A percentile compares a stretch with the other conserved stretches of the same genome.
Evolutionary conservation across 2,797 vertebrate species (phyloP).

Genomic region (Eurystomus glaucurus): DNA sequence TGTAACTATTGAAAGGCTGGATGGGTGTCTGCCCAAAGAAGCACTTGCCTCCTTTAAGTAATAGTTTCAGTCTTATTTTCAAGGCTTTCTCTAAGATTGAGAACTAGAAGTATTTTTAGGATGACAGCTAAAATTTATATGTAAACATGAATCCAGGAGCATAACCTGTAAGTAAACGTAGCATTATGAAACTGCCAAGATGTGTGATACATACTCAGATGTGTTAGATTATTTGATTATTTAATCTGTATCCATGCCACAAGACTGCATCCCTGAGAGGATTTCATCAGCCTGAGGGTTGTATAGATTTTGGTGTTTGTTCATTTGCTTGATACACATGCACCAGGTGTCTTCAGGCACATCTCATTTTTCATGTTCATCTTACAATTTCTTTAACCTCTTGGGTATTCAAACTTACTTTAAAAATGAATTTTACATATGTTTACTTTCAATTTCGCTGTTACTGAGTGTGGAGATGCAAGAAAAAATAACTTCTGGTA

Average conservation of each 20-base stretch:
- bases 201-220: not conserved
- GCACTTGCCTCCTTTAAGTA: not conserved
- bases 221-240: not conserved
- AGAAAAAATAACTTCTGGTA: not conserved
- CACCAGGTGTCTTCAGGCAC: not conserved
- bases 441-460: not conserved
- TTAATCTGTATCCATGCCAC: not conserved
- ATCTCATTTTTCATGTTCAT: not conserved
- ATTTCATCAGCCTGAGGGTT: not conserved
- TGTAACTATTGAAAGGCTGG: not conserved
- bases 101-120: not conserved
- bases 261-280: not conserved
- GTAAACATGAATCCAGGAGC: not conserved
- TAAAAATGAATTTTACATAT: rapidly evolving
- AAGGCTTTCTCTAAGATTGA: not conserved
- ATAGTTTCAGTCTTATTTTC: not conserved
- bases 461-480: not conserved
- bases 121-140: not conserved
- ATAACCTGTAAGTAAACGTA: not conserved
- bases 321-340: not conserved
- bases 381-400: not conserved
- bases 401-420: not conserved
- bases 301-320: not conserved
- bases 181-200: not conserved
- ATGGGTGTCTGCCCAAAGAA: not conserved